Percentiles rank a stretch among this genome's conserved stretches.
Evolutionary conservation across 2,797 vertebrate species (phyloP).

Genomic region (Peromyscus eremicus): DNA sequence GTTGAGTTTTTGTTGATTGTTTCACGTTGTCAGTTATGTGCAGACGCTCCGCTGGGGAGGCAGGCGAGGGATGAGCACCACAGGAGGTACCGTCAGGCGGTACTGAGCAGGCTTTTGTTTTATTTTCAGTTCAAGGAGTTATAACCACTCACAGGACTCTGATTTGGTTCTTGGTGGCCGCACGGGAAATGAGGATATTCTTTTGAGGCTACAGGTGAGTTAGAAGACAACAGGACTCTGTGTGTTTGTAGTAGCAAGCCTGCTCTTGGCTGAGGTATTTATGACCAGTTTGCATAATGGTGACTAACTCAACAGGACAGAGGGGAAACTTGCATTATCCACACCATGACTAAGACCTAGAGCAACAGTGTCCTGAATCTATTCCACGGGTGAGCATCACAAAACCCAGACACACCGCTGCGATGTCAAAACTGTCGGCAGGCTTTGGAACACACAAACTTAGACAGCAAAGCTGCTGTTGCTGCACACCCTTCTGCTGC

Average conservation of each 20-base stretch:
- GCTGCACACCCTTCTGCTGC: neutral
- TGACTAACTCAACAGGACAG: neutral
- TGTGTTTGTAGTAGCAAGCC: neutral
- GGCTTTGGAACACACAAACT: neutral
- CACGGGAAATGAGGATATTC: slow-evolving; percentile 87
- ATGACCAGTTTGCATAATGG: neutral
- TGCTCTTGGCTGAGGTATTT: neutral
- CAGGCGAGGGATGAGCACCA: neutral
- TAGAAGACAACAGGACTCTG: neutral
- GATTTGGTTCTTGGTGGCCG: neutral
- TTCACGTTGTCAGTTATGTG: neutral
- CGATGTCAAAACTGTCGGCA: neutral
- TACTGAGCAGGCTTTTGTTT: neutral
- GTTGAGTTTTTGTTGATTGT: neutral
- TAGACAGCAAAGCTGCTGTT: neutral
- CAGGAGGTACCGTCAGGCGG: too few relatives aligned
- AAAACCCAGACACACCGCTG: neutral
- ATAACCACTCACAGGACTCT: neutral
- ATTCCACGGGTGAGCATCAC: neutral
- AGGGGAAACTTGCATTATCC: neutral
- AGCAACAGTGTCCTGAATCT: neutral
- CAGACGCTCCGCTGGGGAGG: neutral
- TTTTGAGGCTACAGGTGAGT: slow-evolving; percentile 94
- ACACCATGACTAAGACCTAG: neutral
- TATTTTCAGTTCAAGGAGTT: slow-evolving; percentile 79